Evolutionary conservation across 1,140 invertebrate species (phyloP).

Genomic region (Drosophila biarmipes): DNA sequence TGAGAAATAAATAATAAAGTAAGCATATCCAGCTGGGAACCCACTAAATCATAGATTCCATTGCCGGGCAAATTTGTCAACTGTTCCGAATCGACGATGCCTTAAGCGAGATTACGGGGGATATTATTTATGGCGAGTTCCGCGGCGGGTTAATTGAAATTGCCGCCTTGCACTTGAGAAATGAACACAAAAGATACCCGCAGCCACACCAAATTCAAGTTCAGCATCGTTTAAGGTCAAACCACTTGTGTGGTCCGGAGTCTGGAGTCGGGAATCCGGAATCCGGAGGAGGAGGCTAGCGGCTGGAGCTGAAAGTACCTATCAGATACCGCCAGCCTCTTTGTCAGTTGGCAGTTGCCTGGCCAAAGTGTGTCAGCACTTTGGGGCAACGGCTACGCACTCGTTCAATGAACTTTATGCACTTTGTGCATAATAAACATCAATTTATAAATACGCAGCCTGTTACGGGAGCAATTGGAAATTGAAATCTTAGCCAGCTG

Average conservation of each 20-base stretch:
- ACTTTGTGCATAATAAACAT: constrained; percentile 76
- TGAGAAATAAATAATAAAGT: constrained; percentile 1
- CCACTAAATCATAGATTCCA: constrained; percentile 42
- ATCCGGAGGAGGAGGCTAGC: constrained; percentile 3
- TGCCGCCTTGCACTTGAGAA: constrained; percentile 54
- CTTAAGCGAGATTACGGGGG: constrained; percentile 25
- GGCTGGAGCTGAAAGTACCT: too few relatives aligned
- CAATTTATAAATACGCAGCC: constrained; percentile 66
- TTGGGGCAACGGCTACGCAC: constrained; percentile 12
- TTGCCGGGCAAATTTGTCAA: constrained; percentile 41
- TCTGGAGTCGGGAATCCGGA: not conserved
- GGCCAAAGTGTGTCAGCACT: constrained; percentile 79
- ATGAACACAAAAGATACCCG: constrained; percentile 4
- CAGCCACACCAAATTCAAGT: constrained; percentile 65
- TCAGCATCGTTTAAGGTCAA: constrained; percentile 72
- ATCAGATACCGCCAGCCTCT: constrained; percentile 37
- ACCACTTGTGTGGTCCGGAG: constrained; percentile 70
- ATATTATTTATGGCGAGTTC: constrained; percentile 29
- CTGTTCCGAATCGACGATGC: constrained; percentile 10
- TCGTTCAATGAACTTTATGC: constrained; percentile 73
- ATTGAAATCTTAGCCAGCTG: constrained; percentile 47
- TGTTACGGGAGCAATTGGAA: constrained; percentile 69
- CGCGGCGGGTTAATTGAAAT: constrained; percentile 38
- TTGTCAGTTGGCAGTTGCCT: constrained; percentile 53
- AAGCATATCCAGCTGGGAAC: constrained; percentile 11